Conservation (phyloP, 2,797 vertebrate genomes). For the Typhlichthys eigenmanni region DNA sequence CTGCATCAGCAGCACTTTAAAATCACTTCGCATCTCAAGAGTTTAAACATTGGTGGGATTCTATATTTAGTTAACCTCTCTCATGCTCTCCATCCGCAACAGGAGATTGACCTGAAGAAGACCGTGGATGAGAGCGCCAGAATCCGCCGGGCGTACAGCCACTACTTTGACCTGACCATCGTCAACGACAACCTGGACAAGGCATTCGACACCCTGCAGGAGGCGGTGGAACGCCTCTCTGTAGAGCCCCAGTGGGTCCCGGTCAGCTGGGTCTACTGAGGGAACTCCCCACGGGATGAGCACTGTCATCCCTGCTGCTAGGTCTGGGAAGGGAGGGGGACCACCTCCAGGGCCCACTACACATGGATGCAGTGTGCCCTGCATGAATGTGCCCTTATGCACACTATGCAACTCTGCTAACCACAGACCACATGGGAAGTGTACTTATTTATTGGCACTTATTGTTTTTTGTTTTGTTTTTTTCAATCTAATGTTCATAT, state of each 20-base stretch:
- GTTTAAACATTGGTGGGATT: neutral
- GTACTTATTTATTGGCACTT: conserved; percentile 91
- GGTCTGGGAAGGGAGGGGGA: conserved; percentile 29
- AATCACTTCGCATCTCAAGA: neutral
- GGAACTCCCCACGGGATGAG: conserved; percentile 26
- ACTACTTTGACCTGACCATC: conserved; percentile 97
- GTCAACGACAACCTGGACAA: conserved; percentile 97
- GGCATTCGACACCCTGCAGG: conserved; percentile 93
- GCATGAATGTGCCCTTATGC: conserved; percentile 52
- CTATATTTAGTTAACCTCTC: neutral
- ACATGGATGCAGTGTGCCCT: conserved; percentile 38
- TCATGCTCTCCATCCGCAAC: conserved; percentile 20
- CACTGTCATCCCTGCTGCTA: conserved; percentile 23
- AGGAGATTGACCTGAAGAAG: conserved; percentile 98
- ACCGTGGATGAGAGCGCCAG: conserved; percentile 96
- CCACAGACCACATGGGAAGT: conserved; percentile 77
- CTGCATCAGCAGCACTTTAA: too few relatives aligned
- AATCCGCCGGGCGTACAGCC: conserved; percentile 93
- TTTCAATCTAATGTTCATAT: conserved; percentile 46
- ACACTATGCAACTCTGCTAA: conserved; percentile 84
- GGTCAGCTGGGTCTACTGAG: conserved; percentile 95
- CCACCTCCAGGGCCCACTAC: conserved; percentile 27
- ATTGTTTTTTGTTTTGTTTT: conserved; percentile 74
- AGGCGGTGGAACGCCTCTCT: conserved; percentile 85
- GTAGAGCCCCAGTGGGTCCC: conserved; percentile 96